These are phyloP conservation scores for Lathamus discolor DNA, from an alignment of 2,113 vertebrate species.

Conservation along the genomic window DNA sequence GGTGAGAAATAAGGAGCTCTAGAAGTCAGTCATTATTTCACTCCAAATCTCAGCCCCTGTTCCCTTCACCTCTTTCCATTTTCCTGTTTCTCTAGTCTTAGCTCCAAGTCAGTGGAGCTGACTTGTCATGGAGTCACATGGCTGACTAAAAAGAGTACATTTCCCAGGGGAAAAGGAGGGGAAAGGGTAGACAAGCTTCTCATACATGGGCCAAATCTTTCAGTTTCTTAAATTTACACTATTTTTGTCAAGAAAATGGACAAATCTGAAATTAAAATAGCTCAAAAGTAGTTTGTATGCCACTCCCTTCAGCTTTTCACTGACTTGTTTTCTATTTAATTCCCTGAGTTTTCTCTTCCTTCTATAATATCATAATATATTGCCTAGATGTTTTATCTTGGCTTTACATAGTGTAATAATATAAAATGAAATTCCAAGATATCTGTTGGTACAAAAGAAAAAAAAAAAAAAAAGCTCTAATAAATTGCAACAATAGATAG, in stretches of 20 bases:
- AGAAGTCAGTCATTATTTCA: neutral
- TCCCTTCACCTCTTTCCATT: neutral
- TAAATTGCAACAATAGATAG: neutral
- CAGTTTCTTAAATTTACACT: neutral
- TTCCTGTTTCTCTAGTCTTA: neutral
- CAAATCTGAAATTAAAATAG: neutral
- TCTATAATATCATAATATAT: neutral
- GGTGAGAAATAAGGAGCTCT: neutral
- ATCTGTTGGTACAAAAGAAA: neutral
- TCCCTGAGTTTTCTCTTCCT: neutral
- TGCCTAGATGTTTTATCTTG: neutral
- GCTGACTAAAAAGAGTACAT: neutral
- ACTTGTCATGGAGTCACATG: neutral
- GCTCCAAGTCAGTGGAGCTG: neutral
- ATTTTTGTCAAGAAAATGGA: neutral
- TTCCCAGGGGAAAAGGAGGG: neutral
- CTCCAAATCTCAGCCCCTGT: neutral
- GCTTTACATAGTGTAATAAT: neutral
- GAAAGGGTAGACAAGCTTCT: accelerated
- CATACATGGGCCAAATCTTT: accelerated
- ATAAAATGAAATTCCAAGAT: neutral
- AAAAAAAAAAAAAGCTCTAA: neutral
- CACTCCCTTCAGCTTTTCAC: accelerated
- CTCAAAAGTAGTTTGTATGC: neutral
- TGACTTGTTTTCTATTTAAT: neutral